These are phyloP conservation scores for Boloria selene DNA, from an alignment of 2,888 invertebrate genomes.

Conservation along the genomic window DNA sequence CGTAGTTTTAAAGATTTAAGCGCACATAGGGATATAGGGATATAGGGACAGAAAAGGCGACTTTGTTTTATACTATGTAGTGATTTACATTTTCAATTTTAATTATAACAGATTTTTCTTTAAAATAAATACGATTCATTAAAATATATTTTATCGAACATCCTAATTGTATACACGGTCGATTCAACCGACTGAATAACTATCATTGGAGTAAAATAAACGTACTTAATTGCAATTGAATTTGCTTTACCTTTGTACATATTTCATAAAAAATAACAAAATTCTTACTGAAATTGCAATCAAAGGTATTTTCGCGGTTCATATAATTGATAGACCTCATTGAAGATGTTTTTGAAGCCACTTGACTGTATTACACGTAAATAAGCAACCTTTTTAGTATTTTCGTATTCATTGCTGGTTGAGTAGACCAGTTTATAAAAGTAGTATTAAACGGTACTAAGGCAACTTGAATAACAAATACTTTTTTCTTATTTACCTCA, in stretches of 20 bases:
- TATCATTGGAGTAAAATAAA: constrained; percentile 6
- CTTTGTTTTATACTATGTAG: too few relatives aligned
- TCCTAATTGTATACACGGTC: background rate
- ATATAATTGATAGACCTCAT: constrained; percentile 51
- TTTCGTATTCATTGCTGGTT: constrained; percentile 24
- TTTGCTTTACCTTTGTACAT: constrained; percentile 32
- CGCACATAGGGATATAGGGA: too few relatives aligned
- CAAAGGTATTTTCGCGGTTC: constrained; percentile 54
- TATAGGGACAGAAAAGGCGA: too few relatives aligned
- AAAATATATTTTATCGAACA: background rate
- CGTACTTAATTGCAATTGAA: constrained; percentile 40
- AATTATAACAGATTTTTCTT: too few relatives aligned
- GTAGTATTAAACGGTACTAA: background rate
- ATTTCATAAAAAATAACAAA: constrained; percentile 32
- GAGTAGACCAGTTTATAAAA: constrained; percentile 4
- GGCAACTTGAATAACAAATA: background rate
- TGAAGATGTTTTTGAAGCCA: constrained; percentile 42
- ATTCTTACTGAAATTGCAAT: constrained; percentile 42
- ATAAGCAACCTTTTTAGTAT: constrained; percentile 28
- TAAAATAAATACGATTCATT: background rate
- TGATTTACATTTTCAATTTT: too few relatives aligned
- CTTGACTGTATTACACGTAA: constrained; percentile 36
- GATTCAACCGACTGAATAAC: background rate
- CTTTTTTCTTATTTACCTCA: background rate
- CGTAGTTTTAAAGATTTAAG: too few relatives aligned